Evolutionary conservation across 2,888 invertebrate genomes (phyloP).

Genomic region (Noctua janthina): DNA sequence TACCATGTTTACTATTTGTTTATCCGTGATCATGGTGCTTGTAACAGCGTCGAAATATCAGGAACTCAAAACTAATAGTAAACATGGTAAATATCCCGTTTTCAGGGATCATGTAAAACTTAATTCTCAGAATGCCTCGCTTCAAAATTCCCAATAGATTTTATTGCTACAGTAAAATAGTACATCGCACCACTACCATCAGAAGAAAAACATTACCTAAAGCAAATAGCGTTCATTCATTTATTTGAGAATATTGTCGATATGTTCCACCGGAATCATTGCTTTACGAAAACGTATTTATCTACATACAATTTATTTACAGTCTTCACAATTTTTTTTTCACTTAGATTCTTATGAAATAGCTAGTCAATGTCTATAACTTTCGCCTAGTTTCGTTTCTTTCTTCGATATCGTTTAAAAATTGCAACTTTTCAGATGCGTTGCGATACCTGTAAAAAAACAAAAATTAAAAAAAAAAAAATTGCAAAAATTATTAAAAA

Average conservation of each 20-base stretch:
- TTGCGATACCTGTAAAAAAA: conserved; percentile 77
- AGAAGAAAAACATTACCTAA: conserved; percentile 32
- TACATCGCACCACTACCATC: conserved; percentile 13
- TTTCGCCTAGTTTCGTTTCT: conserved; percentile 80
- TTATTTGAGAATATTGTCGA: conserved; percentile 84
- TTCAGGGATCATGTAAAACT: no score
- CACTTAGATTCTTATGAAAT: conserved; percentile 68
- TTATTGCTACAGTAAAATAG: not conserved
- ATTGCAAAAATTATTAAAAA: no score
- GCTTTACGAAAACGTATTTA: conserved; percentile 75
- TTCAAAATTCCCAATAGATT: not conserved
- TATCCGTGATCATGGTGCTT: no score
- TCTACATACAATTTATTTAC: conserved; percentile 85
- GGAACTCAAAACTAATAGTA: no score
- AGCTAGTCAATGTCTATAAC: conserved; percentile 77
- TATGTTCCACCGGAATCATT: conserved; percentile 87
- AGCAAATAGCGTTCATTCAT: conserved; percentile 55
- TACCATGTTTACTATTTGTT: no score
- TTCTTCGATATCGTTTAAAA: conserved; percentile 78
- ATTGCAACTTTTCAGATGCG: conserved; percentile 73
- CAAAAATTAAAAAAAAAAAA: not conserved
- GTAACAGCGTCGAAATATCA: no score
- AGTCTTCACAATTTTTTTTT: conserved; percentile 84
- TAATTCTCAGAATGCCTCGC: not conserved
- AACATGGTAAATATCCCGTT: no score